Conservation (phyloP, 2,797 vertebrate genomes). For the Hemibagrus guttatus region DNA sequence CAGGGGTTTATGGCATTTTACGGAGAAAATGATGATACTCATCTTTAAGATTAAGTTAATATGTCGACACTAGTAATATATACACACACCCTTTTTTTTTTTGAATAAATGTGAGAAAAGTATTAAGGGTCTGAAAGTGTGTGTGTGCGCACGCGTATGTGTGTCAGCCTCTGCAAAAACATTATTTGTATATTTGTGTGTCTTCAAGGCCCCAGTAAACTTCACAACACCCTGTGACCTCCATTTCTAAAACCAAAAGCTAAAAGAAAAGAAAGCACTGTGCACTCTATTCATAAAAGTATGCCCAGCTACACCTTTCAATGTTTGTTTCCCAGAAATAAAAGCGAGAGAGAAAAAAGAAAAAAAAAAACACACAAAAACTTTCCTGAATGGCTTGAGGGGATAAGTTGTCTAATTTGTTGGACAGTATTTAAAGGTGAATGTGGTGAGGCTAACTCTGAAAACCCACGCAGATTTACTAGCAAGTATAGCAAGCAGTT, state of each 20-base stretch:
- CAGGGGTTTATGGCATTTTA: background rate
- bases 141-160: background rate
- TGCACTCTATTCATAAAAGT: background rate
- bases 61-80: background rate
- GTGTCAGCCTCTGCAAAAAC: no score
- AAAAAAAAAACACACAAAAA: background rate
- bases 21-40: background rate
- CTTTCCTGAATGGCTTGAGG: background rate
- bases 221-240: slow-evolving; percentile 17
- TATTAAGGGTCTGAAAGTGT: background rate
- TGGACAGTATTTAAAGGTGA: slow-evolving; percentile 42
- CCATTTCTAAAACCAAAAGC: background rate
- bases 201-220: slow-evolving; percentile 4
- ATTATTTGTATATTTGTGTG: background rate
- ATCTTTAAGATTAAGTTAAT: background rate
- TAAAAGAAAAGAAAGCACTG: background rate
- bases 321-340: slow-evolving; percentile 21
- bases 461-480: slow-evolving; percentile 37
- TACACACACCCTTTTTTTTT: background rate
- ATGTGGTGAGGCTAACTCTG: slow-evolving; percentile 48
- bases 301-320: no score
- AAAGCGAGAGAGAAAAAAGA: background rate
- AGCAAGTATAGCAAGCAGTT: background rate
- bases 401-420: slow-evolving; percentile 34
- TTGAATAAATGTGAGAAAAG: background rate